Percentiles rank a stretch among this genome's conserved stretches.
Conservation (phyloP, 2,888 invertebrate genomes). For the Eucera pruinosa region DNA sequence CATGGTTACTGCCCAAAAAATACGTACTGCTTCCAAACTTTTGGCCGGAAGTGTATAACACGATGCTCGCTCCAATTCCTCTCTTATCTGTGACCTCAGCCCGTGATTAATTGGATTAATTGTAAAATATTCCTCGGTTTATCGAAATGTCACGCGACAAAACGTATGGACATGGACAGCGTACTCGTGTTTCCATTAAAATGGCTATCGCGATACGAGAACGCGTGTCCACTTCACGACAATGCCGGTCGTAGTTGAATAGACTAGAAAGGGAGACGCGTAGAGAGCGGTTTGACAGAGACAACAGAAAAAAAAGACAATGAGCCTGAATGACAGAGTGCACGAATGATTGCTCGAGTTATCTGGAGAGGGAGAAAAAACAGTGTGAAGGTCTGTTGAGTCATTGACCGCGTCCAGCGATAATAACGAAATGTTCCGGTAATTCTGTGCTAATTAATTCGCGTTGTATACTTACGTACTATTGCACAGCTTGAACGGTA, state of each 20-base stretch:
- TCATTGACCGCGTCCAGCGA: slow-evolving; percentile 59
- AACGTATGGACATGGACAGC: background rate
- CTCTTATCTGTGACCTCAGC: background rate
- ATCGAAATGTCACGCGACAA: background rate
- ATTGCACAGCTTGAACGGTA: background rate
- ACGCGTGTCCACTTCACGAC: slow-evolving; percentile 35
- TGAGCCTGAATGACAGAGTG: slow-evolving; percentile 32
- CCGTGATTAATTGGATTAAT: no score
- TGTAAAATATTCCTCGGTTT: background rate
- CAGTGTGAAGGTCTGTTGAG: slow-evolving; percentile 44
- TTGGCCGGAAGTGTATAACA: no score
- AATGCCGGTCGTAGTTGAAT: slow-evolving; percentile 32
- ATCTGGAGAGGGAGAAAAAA: slow-evolving; percentile 48
- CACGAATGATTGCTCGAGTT: slow-evolving; percentile 40
- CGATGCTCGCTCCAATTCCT: background rate
- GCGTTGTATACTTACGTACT: slow-evolving; percentile 46
- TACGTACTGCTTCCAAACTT: no score
- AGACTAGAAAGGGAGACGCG: background rate
- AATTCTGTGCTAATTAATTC: slow-evolving; percentile 63
- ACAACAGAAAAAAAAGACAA: slow-evolving; percentile 6
- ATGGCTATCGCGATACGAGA: slow-evolving; percentile 42
- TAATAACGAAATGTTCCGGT: slow-evolving; percentile 49
- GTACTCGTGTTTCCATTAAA: slow-evolving; percentile 23
- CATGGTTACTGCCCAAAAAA: no score
- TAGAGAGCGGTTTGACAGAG: no score